Evolutionary conservation across 2,113 vertebrate species (phyloP).

Genomic region (Calypte anna): DNA sequence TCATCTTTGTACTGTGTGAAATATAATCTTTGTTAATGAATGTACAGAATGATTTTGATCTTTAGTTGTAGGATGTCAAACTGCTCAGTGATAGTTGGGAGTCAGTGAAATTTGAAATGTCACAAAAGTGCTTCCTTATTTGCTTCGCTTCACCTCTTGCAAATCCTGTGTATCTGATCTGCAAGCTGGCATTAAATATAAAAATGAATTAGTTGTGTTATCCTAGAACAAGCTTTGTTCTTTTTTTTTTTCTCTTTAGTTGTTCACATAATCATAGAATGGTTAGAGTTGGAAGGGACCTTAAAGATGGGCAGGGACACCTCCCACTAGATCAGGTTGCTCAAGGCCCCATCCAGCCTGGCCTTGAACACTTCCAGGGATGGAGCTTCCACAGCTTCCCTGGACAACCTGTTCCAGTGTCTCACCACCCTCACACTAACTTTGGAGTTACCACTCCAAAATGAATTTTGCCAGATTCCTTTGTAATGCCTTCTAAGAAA

Average conservation of each 20-base stretch:
- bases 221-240: background rate
- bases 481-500: background rate
- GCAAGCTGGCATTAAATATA: background rate
- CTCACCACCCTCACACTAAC: too few relatives aligned
- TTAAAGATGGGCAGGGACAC: too few relatives aligned
- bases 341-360: too few relatives aligned
- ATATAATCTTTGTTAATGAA: background rate
- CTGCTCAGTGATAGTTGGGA: background rate
- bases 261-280: too few relatives aligned
- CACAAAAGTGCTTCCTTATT: background rate
- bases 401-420: too few relatives aligned
- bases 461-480: background rate
- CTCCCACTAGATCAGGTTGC: too few relatives aligned
- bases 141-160: background rate
- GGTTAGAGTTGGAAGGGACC: too few relatives aligned
- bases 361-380: too few relatives aligned
- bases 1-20: background rate
- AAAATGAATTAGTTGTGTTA: background rate
- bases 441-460: background rate
- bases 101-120: background rate
- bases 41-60: background rate
- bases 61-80: background rate
- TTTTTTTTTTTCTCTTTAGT: background rate
- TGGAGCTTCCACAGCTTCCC: too few relatives aligned
- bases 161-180: background rate